Evolutionary conservation across 2,888 invertebrate species (phyloP).

Genomic region (Candidula unifasciata): DNA sequence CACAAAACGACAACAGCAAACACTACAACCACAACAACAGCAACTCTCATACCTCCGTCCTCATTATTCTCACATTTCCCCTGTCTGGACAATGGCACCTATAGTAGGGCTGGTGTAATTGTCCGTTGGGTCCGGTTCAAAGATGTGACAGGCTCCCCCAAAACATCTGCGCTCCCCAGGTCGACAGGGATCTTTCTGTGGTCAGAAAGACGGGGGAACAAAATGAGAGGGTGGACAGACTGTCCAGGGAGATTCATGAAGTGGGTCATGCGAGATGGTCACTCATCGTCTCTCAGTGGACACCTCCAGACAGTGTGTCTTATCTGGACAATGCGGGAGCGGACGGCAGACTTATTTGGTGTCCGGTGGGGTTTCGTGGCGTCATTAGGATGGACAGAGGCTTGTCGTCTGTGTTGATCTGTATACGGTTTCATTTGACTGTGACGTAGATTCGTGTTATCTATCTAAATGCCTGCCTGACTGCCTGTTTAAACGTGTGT

Average conservation of each 20-base stretch:
- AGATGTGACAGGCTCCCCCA: too few species aligned
- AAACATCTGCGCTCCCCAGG: slow-evolving; percentile 15
- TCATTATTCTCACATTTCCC: slow-evolving; percentile 11
- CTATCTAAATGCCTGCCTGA: too few species aligned
- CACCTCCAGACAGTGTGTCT: background rate
- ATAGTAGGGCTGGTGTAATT: background rate
- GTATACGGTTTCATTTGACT: too few species aligned
- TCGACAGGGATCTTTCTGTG: background rate
- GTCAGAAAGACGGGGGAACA: background rate
- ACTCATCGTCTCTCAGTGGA: background rate
- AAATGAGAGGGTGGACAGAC: slow-evolving; percentile 25
- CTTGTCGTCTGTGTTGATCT: background rate
- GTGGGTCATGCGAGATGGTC: slow-evolving; percentile 10
- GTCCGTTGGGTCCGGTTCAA: background rate
- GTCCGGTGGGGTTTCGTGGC: background rate
- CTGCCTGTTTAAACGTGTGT: too few species aligned
- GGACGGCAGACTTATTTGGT: background rate
- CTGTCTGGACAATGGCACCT: background rate
- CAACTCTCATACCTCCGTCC: background rate
- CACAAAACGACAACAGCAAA: background rate
- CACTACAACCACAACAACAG: slow-evolving; percentile 2
- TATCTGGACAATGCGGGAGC: background rate
- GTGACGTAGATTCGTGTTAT: too few species aligned
- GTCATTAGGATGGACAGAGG: background rate
- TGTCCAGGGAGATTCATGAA: slow-evolving; percentile 18